Conservation (phyloP, 1,140 invertebrate genomes). For the honey bee (Apis mellifera) region DNA sequence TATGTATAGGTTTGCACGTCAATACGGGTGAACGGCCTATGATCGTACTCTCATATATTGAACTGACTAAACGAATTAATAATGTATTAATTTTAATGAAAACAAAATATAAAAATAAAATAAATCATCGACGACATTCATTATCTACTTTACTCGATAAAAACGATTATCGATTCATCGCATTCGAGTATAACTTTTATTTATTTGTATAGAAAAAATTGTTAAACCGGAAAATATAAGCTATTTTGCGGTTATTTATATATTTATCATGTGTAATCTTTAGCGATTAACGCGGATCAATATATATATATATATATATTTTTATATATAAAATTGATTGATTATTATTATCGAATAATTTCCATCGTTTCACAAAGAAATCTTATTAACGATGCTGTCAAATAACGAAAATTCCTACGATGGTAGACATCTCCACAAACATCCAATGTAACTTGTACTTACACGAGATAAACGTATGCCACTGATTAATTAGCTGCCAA, state of each 20-base stretch:
- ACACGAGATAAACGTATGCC: background rate
- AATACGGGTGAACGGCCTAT: slow-evolving; percentile 32
- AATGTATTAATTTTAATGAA: background rate
- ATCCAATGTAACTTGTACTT: background rate
- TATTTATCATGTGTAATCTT: slow-evolving; percentile 6
- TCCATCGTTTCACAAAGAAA: background rate
- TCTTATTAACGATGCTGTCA: background rate
- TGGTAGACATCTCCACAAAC: background rate
- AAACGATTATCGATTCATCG: too few relatives aligned
- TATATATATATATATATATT: background rate
- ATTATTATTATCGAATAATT: background rate
- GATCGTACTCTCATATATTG: background rate
- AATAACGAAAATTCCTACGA: slow-evolving; percentile 1
- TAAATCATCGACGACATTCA: background rate
- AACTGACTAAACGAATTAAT: background rate
- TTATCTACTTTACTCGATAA: slow-evolving; percentile 6
- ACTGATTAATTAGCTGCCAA: slow-evolving; percentile 40
- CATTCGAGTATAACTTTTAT: background rate
- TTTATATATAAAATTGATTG: background rate
- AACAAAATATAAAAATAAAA: background rate
- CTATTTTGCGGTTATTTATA: background rate
- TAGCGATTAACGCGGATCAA: background rate
- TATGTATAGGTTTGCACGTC: slow-evolving; percentile 27
- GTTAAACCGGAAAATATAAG: background rate
- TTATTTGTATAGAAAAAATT: background rate